Conservation (phyloP, 2,113 vertebrate species). For the Myiozetetes cayanensis region DNA sequence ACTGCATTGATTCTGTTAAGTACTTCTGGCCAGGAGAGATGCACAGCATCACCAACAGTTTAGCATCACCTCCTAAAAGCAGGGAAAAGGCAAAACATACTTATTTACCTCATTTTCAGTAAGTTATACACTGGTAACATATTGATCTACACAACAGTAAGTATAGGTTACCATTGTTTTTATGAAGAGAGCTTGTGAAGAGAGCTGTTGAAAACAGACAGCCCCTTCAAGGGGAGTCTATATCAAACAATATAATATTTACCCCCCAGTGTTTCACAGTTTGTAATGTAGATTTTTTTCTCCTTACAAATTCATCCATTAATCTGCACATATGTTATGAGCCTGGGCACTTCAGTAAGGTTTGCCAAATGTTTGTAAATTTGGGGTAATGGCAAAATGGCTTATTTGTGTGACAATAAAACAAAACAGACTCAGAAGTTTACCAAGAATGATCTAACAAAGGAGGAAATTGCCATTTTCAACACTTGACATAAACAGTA, state of each 20-base stretch:
- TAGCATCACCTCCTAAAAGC: constrained; percentile 82
- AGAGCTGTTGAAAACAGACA: background rate
- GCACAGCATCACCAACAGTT: constrained; percentile 84
- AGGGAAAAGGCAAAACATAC: background rate
- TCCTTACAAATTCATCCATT: background rate
- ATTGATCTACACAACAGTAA: background rate
- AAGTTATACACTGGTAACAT: background rate
- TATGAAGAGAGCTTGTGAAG: background rate
- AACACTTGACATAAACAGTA: background rate
- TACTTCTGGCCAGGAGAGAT: constrained; percentile 81
- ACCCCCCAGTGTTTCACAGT: background rate
- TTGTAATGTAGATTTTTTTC: background rate
- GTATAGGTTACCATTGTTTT: background rate
- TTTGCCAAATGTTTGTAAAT: background rate
- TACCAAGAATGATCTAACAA: background rate
- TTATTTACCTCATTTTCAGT: background rate
- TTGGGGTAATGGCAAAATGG: background rate
- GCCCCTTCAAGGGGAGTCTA: background rate
- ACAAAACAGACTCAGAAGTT: background rate
- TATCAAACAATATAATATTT: background rate
- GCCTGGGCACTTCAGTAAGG: background rate
- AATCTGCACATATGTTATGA: background rate
- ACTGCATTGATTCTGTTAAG: constrained; percentile 80
- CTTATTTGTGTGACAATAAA: background rate
- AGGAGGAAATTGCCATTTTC: background rate